Evolutionary conservation across 2,888 invertebrate genomes (phyloP).

Genomic region (Limenitis arthemis): DNA sequence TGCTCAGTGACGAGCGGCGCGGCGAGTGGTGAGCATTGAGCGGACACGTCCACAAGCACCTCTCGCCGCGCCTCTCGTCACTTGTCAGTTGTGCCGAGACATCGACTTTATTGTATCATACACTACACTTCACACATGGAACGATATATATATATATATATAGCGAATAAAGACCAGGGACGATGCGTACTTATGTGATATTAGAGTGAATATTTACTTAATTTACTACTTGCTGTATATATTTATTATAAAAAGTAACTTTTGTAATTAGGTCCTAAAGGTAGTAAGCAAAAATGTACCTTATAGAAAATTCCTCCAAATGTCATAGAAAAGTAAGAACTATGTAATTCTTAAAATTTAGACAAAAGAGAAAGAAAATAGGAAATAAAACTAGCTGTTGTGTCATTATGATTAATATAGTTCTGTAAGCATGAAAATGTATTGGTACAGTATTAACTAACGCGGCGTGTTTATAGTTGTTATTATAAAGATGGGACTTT

Average conservation of each 20-base stretch:
- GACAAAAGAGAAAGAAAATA: neutral
- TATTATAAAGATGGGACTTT: constrained; percentile 7
- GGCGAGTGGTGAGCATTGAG: no score
- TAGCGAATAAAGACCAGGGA: constrained; percentile 45
- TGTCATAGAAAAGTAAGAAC: constrained; percentile 6
- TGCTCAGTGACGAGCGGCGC: no score
- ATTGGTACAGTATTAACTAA: constrained; percentile 23
- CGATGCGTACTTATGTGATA: constrained; percentile 69
- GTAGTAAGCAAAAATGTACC: constrained; percentile 9
- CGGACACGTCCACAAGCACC: no score
- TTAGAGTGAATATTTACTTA: constrained; percentile 55
- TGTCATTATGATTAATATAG: constrained; percentile 14
- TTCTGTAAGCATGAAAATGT: constrained; percentile 11
- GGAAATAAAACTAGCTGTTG: constrained; percentile 13
- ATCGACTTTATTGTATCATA: constrained; percentile 40
- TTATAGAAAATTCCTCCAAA: constrained; percentile 12
- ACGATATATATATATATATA: constrained; percentile 40
- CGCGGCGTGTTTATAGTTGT: constrained; percentile 7
- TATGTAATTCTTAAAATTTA: neutral
- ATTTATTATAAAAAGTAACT: constrained; percentile 30
- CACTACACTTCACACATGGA: constrained; percentile 51
- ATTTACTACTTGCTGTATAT: constrained; percentile 52
- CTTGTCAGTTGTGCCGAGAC: no score
- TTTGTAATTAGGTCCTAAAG: constrained; percentile 12
- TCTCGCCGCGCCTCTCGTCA: no score